Evolutionary conservation across 2,797 vertebrate genomes (phyloP).

Genomic region (Eulemur albifrons): DNA sequence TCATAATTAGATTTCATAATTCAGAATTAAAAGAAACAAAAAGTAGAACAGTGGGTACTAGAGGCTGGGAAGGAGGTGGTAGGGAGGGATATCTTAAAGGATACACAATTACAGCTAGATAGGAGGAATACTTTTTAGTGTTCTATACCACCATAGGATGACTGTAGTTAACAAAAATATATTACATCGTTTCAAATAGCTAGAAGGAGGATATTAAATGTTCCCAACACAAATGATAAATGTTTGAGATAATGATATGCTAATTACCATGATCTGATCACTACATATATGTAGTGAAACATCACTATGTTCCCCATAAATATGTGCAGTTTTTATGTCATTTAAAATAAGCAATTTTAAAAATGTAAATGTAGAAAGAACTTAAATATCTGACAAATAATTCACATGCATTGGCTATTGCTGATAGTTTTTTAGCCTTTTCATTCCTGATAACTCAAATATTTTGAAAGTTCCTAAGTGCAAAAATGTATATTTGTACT

Average conservation of each 20-base stretch:
- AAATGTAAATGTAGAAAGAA: background rate
- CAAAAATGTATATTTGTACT: background rate
- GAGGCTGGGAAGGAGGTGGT: background rate
- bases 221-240: background rate
- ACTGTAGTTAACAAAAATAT: background rate
- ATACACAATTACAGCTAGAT: background rate
- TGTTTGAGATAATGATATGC: background rate
- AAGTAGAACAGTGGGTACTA: background rate
- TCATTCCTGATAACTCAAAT: background rate
- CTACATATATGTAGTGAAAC: background rate
- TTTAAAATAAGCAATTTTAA: background rate
- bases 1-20: too few species aligned
- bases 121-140: background rate
- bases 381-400: background rate
- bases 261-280: background rate
- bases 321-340: background rate
- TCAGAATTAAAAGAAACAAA: background rate
- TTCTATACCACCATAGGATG: background rate
- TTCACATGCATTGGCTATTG: background rate
- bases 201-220: background rate
- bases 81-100: background rate
- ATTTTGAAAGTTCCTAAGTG: background rate
- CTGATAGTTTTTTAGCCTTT: background rate
- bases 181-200: background rate
- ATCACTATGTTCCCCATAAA: background rate